Conservation (phyloP, 2,888 invertebrate genomes). For the Scaptomyza flava region DNA sequence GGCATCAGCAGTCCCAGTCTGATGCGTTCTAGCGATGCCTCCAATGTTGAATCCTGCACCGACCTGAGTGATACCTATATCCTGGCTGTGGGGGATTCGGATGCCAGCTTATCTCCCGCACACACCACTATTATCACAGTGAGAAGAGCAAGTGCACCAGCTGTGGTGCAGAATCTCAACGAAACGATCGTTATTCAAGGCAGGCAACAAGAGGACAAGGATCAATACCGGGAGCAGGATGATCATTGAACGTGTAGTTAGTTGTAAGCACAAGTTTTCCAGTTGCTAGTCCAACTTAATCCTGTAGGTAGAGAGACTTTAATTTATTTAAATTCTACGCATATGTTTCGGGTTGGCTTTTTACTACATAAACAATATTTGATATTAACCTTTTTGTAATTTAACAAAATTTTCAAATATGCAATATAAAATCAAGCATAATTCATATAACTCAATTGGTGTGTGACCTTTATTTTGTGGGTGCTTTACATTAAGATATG, state of each 20-base stretch:
- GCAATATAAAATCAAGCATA: conserved; percentile 33
- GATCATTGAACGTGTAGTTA: conserved; percentile 48
- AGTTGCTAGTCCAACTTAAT: conserved; percentile 32
- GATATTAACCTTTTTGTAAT: conserved; percentile 52
- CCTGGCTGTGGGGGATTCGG: conserved; percentile 42
- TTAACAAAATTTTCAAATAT: conserved; percentile 17
- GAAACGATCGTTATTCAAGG: conserved; percentile 18
- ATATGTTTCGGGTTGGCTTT: conserved; percentile 53
- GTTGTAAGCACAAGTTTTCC: conserved; percentile 42
- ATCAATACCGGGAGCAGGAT: conserved; percentile 2
- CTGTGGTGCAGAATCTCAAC: conserved; percentile 24
- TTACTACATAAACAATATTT: conserved; percentile 35
- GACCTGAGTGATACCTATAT: conserved; percentile 65
- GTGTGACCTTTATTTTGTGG: background rate
- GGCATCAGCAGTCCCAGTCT: conserved; percentile 84
- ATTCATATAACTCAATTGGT: conserved; percentile 1
- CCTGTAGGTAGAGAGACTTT: conserved; percentile 34
- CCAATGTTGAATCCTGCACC: conserved; percentile 59
- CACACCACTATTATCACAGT: conserved; percentile 80
- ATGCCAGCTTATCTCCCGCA: conserved; percentile 77
- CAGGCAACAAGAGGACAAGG: background rate
- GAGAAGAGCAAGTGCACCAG: conserved; percentile 57
- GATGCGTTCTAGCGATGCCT: conserved; percentile 80
- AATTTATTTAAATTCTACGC: conserved; percentile 44
- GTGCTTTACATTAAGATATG: background rate